Evolutionary conservation across 2,888 invertebrate species (phyloP).

Genomic region (Ypsolopha sequella): DNA sequence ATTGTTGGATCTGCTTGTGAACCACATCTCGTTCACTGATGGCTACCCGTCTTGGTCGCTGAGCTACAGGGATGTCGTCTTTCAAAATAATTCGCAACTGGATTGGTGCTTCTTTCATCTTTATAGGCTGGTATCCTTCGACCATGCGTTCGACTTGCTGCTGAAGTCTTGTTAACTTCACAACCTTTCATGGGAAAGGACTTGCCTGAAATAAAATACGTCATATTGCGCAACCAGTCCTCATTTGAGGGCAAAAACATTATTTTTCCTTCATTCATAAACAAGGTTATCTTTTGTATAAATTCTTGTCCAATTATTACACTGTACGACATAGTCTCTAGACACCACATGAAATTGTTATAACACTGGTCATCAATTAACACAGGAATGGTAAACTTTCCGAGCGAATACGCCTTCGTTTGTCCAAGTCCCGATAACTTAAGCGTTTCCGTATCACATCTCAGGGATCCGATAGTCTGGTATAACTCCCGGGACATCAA

Average conservation of each 20-base stretch:
- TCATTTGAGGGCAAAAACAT: conserved; percentile 2
- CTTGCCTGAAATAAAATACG: neutral
- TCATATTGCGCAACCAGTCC: conserved; percentile 1
- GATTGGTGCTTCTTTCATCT: conserved; percentile 3
- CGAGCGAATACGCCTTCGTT: neutral
- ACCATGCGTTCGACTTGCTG: neutral
- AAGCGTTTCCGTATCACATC: neutral
- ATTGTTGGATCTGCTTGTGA: conserved; percentile 3
- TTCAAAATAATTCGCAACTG: conserved; percentile 1
- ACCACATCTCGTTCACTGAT: conserved; percentile 2
- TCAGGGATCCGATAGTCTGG: neutral
- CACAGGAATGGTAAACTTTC: neutral
- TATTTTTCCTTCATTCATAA: conserved; percentile 4
- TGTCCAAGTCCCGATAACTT: neutral
- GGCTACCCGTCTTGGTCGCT: conserved; percentile 2
- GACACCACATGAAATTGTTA: conserved; percentile 7
- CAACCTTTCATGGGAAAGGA: neutral
- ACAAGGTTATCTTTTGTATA: neutral
- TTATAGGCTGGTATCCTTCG: neutral
- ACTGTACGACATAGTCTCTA: conserved; percentile 6
- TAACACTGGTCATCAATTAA: neutral
- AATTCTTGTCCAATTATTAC: conserved; percentile 9
- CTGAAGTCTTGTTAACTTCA: neutral
- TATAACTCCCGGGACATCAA: neutral
- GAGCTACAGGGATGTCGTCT: conserved; percentile 5